Evolutionary conservation across 1,140 invertebrate genomes (phyloP), one percentile per base, ranked within the genome.

Genomic region (Drosophila albomicans): DNA sequence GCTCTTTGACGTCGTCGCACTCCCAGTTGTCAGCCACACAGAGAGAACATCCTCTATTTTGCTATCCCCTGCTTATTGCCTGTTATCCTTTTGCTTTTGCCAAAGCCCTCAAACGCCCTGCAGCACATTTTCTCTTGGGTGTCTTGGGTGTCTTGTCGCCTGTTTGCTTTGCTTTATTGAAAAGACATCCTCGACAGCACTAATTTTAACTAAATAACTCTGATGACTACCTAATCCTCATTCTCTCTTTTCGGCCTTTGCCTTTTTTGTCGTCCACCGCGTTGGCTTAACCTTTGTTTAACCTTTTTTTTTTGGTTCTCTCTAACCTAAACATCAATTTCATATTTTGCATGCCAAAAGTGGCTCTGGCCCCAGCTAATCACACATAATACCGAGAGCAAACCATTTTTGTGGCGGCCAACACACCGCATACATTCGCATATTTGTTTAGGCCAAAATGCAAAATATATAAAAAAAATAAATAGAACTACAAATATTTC

Each of bases 181-280:
- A 79, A 79, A 84, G 84, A 87, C 82, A 87, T 82, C 76, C 84
- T 84, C 77, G 79, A 82, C 84, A 88, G 77, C 76, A 87, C 84
- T 89, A 87, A 87, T 87, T 87, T 87, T 80, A 87, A 87, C 84
- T 88, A 87, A 87, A 87, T 89, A 87, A 88, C 84, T 87, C 70
- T 88, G 84, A 84, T 82, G 84, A 88, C 80, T 84, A 82, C 76
- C 80, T 77, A 79, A 79, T 71, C 70, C 43, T 11, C 58, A 79
- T 51, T 52, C 75, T 38, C 32, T 10, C 35, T 3, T 38, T 2
- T 38, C 2, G 1, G 7, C 35, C 35, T 38, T 38, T 10, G 35
- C 13, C 3, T 43, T 13, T 43, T n/a, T 43, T 43, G 8, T 10
- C 35, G 6, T 38, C 10, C 1, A 38, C 84, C 80, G 84, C 77